A percentile compares a stretch with the other conserved stretches of the same genome.
These are phyloP conservation scores for rabbit (Oryctolagus cuniculus) DNA, from an alignment of 2,113 vertebrate species.

Conservation along the genomic window DNA sequence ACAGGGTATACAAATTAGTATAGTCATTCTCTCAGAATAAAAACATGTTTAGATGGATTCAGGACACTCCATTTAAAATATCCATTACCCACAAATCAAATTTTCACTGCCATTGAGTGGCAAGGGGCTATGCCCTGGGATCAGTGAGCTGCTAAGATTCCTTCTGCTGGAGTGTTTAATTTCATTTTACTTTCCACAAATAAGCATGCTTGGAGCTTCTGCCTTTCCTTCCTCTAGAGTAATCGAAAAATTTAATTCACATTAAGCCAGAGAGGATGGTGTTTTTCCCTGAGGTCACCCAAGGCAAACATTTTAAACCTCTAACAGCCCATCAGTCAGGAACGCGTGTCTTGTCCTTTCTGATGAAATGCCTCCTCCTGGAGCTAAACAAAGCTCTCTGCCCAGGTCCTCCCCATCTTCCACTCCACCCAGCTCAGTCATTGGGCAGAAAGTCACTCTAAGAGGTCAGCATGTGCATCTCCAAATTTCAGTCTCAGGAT, in stretches of 20 bases:
- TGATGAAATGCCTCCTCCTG: slow-evolving; percentile 1
- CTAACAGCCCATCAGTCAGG: slow-evolving; percentile 71
- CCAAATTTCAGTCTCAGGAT: slow-evolving; percentile 35
- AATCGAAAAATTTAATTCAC: slow-evolving; percentile 83
- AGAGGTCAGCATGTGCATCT: not conserved
- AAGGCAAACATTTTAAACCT: slow-evolving; percentile 81
- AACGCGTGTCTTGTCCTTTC: slow-evolving; percentile 28
- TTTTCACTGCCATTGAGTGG: slow-evolving; percentile 63
- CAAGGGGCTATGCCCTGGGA: slow-evolving; percentile 58
- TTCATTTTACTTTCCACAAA: slow-evolving; percentile 79
- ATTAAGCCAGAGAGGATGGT: slow-evolving; percentile 79
- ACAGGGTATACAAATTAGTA: slow-evolving; percentile 66
- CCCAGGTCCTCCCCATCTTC: not conserved
- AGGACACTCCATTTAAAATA: slow-evolving; percentile 76
- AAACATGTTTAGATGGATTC: slow-evolving; percentile 68
- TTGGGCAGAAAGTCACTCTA: fast-evolving
- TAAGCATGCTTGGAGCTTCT: slow-evolving; percentile 71
- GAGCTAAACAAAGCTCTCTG: slow-evolving; percentile 40
- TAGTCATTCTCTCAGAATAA: slow-evolving; percentile 54
- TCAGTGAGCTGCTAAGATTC: slow-evolving; percentile 67
- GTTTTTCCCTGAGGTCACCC: slow-evolving; percentile 79
- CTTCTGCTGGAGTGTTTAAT: slow-evolving; percentile 83
- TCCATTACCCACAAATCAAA: slow-evolving; percentile 77
- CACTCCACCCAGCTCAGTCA: not conserved
- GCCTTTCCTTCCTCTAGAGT: slow-evolving; percentile 75